Conservation (phyloP, 2,888 invertebrate species). For the Acanthosoma haemorrhoidale region DNA sequence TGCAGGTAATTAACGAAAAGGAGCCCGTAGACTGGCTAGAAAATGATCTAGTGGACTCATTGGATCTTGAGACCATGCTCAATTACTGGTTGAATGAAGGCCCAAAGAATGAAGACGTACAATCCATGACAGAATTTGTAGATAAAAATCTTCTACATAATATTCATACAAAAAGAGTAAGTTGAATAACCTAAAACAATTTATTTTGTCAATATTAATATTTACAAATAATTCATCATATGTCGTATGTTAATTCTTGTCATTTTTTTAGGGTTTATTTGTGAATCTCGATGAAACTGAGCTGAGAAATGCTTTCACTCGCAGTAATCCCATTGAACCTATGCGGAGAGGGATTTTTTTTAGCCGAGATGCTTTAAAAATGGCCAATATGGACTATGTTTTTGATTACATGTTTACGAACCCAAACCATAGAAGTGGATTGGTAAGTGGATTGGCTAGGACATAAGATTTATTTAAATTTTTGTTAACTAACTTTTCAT, state of each 20-base stretch:
- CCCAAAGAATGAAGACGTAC: constrained; percentile 60
- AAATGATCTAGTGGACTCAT: constrained; percentile 46
- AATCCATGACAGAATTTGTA: constrained; percentile 75
- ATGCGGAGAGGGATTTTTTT: constrained; percentile 84
- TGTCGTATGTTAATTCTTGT: too few relatives aligned
- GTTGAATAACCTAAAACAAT: not conserved
- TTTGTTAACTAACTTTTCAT: too few relatives aligned
- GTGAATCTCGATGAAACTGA: constrained; percentile 72
- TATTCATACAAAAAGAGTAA: constrained; percentile 71
- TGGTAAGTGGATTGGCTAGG: too few relatives aligned
- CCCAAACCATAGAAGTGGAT: constrained; percentile 58
- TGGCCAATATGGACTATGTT: constrained; percentile 93
- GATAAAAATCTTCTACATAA: constrained; percentile 61
- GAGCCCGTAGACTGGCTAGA: constrained; percentile 50
- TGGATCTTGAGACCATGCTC: constrained; percentile 45
- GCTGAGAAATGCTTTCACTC: constrained; percentile 69
- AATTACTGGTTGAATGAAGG: constrained; percentile 62
- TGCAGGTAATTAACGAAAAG: constrained; percentile 45
- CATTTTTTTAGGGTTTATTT: constrained; percentile 62
- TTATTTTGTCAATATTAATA: too few relatives aligned
- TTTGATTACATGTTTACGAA: constrained; percentile 85
- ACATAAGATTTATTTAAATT: too few relatives aligned
- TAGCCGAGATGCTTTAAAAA: constrained; percentile 92
- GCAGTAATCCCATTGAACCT: constrained; percentile 91
- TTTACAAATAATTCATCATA: not conserved